Percentiles rank a stretch among this genome's conserved stretches.
Evolutionary conservation across 2,113 vertebrate genomes (phyloP).

Genomic region (Antechinus stuartii): DNA sequence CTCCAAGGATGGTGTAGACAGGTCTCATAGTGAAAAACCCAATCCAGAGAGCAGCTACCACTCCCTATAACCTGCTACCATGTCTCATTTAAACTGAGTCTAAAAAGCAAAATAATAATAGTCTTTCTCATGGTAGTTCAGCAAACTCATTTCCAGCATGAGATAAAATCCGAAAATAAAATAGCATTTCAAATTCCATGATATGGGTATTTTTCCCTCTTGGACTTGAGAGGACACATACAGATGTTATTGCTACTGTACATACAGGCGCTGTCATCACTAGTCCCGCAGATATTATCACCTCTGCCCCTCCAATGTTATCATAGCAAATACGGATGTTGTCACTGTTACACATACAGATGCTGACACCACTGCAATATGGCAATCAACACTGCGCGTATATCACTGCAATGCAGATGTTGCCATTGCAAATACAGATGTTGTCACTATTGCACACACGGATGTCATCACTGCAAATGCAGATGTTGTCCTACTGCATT

Average conservation of each 20-base stretch:
- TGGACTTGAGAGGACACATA: background rate
- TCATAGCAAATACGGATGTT: conserved; percentile 1
- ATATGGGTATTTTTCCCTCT: background rate
- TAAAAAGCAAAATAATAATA: background rate
- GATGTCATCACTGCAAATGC: background rate
- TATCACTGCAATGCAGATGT: background rate
- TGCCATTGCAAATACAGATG: background rate
- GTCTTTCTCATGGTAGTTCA: background rate
- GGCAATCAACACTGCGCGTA: background rate
- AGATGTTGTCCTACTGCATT: background rate
- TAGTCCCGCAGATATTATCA: background rate
- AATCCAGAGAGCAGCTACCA: background rate
- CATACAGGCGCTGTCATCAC: background rate
- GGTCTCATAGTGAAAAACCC: background rate
- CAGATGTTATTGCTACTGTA: background rate
- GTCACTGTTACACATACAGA: background rate
- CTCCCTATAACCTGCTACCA: background rate
- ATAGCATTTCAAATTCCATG: background rate
- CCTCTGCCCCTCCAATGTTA: background rate
- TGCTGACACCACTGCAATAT: background rate
- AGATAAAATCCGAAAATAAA: background rate
- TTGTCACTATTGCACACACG: background rate
- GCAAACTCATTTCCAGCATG: background rate
- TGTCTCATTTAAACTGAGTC: background rate
- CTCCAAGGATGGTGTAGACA: background rate